These are phyloP conservation scores for Tolypeutes matacus DNA, from an alignment of 2,797 vertebrate species.

Conservation along the genomic window DNA sequence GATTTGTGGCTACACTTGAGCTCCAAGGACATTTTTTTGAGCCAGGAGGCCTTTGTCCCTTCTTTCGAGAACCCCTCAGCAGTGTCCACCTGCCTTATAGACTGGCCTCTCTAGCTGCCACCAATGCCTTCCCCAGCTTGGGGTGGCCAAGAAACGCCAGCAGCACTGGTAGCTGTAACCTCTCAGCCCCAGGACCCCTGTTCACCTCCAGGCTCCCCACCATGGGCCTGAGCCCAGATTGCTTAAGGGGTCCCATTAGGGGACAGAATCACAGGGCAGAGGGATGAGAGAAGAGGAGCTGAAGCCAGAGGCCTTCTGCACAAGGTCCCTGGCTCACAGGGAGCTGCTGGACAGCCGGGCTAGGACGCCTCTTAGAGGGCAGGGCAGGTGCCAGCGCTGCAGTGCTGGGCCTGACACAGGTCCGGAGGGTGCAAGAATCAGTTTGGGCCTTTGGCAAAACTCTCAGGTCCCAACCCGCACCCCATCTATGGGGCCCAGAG, in stretches of 20 bases:
- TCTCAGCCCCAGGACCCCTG: not conserved
- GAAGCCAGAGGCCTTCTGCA: slow-evolving; percentile 38
- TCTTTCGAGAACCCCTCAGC: slow-evolving; percentile 1
- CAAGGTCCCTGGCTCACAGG: not conserved
- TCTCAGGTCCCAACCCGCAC: not conserved
- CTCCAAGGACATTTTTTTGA: not conserved
- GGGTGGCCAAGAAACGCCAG: slow-evolving; percentile 3
- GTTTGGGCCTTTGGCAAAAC: not conserved
- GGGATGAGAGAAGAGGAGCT: not conserved
- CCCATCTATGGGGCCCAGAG: not conserved
- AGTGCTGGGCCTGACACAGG: not conserved
- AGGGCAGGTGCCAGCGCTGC: not conserved
- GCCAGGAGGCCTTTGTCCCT: slow-evolving; percentile 6
- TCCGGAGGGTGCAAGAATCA: not conserved
- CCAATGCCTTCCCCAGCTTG: not conserved
- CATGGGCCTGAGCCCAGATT: not conserved
- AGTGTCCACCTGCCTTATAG: not conserved
- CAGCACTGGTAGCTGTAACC: not conserved
- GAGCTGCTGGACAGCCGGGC: too few species aligned
- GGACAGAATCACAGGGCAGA: not conserved
- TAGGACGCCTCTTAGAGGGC: not conserved
- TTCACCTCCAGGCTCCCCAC: not conserved
- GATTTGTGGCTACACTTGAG: not conserved
- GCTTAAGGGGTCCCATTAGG: slow-evolving; percentile 19
- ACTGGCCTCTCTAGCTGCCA: not conserved